Conservation (phyloP, 2,888 invertebrate species). For the Pseudococcus viburni region DNA sequence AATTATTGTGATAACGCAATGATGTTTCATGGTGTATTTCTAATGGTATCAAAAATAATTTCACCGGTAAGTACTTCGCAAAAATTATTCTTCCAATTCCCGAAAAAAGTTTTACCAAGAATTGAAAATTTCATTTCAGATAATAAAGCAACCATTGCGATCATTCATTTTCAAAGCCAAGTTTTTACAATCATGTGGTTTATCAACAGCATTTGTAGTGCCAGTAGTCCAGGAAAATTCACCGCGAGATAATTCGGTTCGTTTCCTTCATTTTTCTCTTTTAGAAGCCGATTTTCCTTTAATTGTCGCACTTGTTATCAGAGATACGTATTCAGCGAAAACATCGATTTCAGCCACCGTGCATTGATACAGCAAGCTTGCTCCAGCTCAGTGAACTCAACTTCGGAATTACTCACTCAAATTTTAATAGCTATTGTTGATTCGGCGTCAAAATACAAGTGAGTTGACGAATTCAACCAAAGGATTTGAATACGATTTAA, state of each 20-base stretch:
- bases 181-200: not conserved
- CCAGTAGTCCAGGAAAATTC: not conserved
- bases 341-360: conserved; percentile 1
- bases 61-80: not conserved
- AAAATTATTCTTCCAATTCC: not conserved
- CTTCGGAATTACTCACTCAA: conserved; percentile 41
- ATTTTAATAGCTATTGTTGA: conserved; percentile 35
- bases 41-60: not conserved
- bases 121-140: not conserved
- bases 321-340: not conserved
- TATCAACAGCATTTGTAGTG: not conserved
- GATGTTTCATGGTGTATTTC: not conserved
- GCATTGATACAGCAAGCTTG: conserved; percentile 37
- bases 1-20: not conserved
- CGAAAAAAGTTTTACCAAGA: not conserved
- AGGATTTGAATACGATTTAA: not conserved
- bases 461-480: not conserved
- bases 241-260: not conserved
- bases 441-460: conserved; percentile 36
- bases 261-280: not conserved
- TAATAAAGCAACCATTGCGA: not conserved
- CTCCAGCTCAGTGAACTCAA: not conserved
- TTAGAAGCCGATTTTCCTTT: not conserved
- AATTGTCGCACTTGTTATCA: not conserved
- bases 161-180: not conserved